A percentile compares a stretch with the other conserved stretches of the same genome.
Conservation (phyloP, 2,113 vertebrate genomes). For the Platichthys flesus region DNA sequence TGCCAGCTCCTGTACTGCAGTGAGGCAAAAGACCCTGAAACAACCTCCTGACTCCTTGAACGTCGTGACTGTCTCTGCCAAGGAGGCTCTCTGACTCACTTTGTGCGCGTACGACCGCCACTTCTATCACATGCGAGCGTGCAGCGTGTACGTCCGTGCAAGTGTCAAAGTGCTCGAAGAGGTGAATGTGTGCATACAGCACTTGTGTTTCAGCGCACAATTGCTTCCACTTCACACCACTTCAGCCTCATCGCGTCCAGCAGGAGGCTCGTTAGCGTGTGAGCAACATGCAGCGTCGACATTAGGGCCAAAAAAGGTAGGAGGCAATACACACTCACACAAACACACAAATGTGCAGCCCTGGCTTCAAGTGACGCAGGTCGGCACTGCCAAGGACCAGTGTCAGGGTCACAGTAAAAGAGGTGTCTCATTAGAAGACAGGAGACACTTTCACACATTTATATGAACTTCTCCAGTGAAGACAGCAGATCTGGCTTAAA, state of each 20-base stretch:
- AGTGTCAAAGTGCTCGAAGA: not conserved
- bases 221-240: constrained; percentile 59
- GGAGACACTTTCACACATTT: constrained; percentile 31
- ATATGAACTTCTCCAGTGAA: not conserved
- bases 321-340: constrained; percentile 33
- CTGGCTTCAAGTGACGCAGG: constrained; percentile 28
- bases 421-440: constrained; percentile 49
- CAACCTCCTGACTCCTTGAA: constrained; percentile 53
- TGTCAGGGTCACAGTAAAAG: constrained; percentile 37
- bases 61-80: constrained; percentile 42
- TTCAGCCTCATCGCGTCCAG: constrained; percentile 52
- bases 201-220: not conserved
- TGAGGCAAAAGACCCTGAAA: constrained; percentile 61
- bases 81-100: constrained; percentile 50
- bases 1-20: constrained; percentile 63
- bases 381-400: constrained; percentile 26
- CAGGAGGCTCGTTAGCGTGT: constrained; percentile 61
- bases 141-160: not conserved
- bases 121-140: not conserved
- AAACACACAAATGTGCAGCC: constrained; percentile 32
- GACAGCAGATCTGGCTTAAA: not conserved
- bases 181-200: not conserved
- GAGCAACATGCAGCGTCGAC: constrained; percentile 28
- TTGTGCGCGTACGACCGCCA: constrained; percentile 15
- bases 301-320: constrained; percentile 10